Percentiles rank a stretch among this genome's conserved stretches.
phyloP scores from a whole-genome alignment of 2,888 invertebrate species.

The Eustalomyia histrio region DNA sequence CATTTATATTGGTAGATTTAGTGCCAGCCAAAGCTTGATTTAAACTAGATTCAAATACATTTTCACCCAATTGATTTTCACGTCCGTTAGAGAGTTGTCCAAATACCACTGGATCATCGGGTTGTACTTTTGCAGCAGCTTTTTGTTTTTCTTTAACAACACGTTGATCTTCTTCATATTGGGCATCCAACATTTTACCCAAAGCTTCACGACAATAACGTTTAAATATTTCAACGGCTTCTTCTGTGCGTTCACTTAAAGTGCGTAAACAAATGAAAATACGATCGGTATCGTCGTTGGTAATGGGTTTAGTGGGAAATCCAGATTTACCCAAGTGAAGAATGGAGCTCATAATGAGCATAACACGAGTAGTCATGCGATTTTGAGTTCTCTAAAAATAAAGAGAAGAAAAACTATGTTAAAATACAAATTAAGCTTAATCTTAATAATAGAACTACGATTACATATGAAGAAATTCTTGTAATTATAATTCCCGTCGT shows the following conservation, averaged over 20 bases:
- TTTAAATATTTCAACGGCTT: constrained; percentile 86
- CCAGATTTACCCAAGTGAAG: constrained; percentile 91
- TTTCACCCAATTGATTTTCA: constrained; percentile 81
- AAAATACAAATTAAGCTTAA: background rate
- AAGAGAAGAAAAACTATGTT: background rate
- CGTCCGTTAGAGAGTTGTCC: constrained; percentile 86
- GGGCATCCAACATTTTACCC: constrained; percentile 90
- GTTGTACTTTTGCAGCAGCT: constrained; percentile 85
- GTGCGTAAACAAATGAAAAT: constrained; percentile 90
- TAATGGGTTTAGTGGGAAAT: constrained; percentile 87
- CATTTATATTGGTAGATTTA: constrained; percentile 78
- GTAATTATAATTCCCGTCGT: no score
- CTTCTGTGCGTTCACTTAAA: constrained; percentile 84
- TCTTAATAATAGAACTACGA: background rate
- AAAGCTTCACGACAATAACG: constrained; percentile 88
- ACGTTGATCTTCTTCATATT: constrained; percentile 82
- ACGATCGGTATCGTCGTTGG: constrained; percentile 97
- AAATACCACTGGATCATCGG: constrained; percentile 92
- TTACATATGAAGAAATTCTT: background rate
- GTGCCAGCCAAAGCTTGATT: constrained; percentile 91
- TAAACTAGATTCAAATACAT: constrained; percentile 96
- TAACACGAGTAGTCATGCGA: constrained; percentile 87
- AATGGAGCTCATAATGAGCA: constrained; percentile 93
- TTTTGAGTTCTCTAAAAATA: constrained; percentile 79
- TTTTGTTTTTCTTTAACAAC: constrained; percentile 84